Conservation (phyloP, 2,113 vertebrate species). For the Pachyramphus minor region DNA sequence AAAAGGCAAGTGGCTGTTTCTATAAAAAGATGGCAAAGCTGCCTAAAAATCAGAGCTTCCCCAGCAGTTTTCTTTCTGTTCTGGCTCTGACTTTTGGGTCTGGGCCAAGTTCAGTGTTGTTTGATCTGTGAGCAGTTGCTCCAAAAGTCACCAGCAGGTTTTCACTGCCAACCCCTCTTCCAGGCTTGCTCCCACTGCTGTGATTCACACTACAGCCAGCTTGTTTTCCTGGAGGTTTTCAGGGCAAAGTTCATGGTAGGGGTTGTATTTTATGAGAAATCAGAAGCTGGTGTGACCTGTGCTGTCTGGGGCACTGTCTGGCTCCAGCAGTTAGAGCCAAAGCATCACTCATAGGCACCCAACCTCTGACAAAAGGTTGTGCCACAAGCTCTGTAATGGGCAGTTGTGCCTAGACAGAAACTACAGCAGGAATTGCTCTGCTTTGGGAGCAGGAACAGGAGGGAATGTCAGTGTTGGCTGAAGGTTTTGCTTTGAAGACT, state of each 20-base stretch:
- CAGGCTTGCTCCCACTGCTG: neutral
- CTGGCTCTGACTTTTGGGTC: neutral
- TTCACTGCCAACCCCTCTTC: neutral
- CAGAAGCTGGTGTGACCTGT: neutral
- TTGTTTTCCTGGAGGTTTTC: neutral
- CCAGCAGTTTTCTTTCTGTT: neutral
- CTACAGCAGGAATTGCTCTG: neutral
- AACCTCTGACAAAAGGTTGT: neutral
- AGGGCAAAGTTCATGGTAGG: neutral
- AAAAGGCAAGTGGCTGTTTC: neutral
- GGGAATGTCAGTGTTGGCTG: neutral
- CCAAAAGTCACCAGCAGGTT: neutral
- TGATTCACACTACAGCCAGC: neutral
- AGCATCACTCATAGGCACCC: neutral
- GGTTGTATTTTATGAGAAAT: neutral
- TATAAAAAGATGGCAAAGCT: neutral
- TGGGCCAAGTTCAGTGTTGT: neutral
- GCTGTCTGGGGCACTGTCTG: neutral
- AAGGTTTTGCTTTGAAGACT: neutral
- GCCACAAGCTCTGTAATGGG: neutral
- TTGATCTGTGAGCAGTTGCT: neutral
- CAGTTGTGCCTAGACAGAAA: neutral
- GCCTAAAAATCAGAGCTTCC: neutral
- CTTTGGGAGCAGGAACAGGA: neutral
- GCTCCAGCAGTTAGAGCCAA: neutral